Evolutionary conservation across 2,113 vertebrate species (phyloP), one percentile per base, ranked within the genome.

Genomic region (Ascaphus truei): DNA sequence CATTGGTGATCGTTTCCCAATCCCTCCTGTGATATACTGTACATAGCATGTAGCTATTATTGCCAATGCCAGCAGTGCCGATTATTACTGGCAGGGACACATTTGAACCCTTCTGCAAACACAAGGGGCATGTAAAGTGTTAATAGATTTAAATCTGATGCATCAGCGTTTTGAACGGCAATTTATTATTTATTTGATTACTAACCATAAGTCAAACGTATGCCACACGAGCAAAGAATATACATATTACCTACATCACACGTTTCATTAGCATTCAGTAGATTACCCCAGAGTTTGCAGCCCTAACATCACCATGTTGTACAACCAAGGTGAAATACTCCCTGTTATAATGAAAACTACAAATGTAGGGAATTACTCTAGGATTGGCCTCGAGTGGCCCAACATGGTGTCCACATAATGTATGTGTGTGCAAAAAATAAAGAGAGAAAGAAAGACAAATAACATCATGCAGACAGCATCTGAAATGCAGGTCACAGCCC

Each of bases 401-500:
- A 74, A 80, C 75, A 73, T 0, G 33, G 76, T 79, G 76, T 79
- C 75, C 76, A 77, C 60, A 71, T 61, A 71, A 61, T 33, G 76
- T 80, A 72, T 62, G 79, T 77, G 68, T 75, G 76, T 77, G 73
- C 66, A 75, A 78, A 76, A 77, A 78, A 77, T n/a, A n/a, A n/a
- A n/a, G n/a, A n/a, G n/a, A n/a, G n/a, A n/a, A n/a, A n/a, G n/a
- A 26, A 56, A 26, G 33, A 58, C 55, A 48, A 68, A 51, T 62
- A 72, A 71, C 45, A 78, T 73, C 71, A 52, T 73, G 77, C 71
- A 71, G 75, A 80, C 79, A 80, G 78, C 74, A 73, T 74, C 80
- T 78, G 69, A 77, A 81, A 81, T 78, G 75, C 82, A 82, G 81
- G 85, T 64, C 72, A 77, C 72, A 73, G 12, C 71, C 75, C 59